A percentile compares a stretch with the other conserved stretches of the same genome.
phyloP scores from a whole-genome alignment of 30 jellyfish, hydroid and myxozoan species.

The Pseudorhiza aurosa region DNA sequence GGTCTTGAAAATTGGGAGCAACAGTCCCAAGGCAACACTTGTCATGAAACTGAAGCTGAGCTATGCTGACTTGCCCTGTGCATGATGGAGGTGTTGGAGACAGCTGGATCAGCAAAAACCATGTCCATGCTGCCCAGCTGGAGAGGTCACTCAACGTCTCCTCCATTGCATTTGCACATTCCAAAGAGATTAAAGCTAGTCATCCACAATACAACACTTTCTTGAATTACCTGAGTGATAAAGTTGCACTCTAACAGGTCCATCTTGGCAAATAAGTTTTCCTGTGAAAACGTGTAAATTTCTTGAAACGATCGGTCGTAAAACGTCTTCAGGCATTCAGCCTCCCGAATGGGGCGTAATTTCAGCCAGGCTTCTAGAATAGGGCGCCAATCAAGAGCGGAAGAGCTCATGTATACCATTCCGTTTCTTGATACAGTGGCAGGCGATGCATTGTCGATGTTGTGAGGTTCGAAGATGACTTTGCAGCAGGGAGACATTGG shows the following conservation, averaged over 20 bases:
- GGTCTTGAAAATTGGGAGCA: too few species aligned
- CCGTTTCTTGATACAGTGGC: constrained; percentile 92
- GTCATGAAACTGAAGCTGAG: too few species aligned
- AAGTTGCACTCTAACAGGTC: constrained; percentile 89
- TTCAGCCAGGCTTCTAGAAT: constrained; percentile 88
- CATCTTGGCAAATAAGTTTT: constrained; percentile 75
- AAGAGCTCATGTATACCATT: constrained; percentile 91
- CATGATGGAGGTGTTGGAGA: too few species aligned
- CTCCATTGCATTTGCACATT: too few species aligned
- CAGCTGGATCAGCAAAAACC: too few species aligned
- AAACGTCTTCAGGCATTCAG: constrained; percentile 48
- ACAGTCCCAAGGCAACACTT: too few species aligned
- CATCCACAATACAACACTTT: too few species aligned
- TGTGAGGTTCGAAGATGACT: constrained; percentile 84
- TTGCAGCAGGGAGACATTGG: constrained; percentile 91
- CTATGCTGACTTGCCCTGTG: too few species aligned
- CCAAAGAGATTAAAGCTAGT: too few species aligned
- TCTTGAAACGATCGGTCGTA: constrained; percentile 79
- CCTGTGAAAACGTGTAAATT: constrained; percentile 63
- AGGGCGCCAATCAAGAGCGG: constrained; percentile 89
- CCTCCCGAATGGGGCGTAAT: constrained; percentile 53
- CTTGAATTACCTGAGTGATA: constrained; percentile 90
- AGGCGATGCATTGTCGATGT: constrained; percentile 91
- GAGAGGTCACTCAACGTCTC: too few species aligned
- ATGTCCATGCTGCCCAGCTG: too few species aligned